These are phyloP conservation scores for Tetragnatha montana DNA, from an alignment of 2,888 invertebrate genomes.

Conservation along the genomic window DNA sequence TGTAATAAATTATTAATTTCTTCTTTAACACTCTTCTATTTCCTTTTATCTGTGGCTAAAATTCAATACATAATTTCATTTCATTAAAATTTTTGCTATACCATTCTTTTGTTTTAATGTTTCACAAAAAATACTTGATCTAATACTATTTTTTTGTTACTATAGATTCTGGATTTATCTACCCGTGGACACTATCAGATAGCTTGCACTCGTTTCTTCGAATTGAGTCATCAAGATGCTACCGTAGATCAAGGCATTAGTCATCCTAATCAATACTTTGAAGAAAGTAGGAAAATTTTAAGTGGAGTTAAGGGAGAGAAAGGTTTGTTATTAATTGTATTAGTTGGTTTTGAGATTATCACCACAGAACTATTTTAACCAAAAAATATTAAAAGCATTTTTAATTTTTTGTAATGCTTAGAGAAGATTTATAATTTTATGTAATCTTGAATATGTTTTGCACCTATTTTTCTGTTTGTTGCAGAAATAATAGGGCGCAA, in stretches of 20 bases:
- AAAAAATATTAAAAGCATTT: not conserved
- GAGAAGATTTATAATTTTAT: not conserved
- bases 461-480: too few species aligned
- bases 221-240: conserved; percentile 76
- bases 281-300: conserved; percentile 82
- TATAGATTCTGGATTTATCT: conserved; percentile 79
- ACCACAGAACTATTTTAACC: too few species aligned
- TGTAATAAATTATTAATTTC: too few species aligned
- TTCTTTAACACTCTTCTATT: too few species aligned
- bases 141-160: conserved; percentile 4
- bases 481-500: too few species aligned
- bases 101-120: too few species aligned
- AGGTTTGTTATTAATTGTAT: conserved; percentile 19
- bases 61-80: not conserved
- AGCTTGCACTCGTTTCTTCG: conserved; percentile 90
- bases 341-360: not conserved
- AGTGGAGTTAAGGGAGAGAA: conserved; percentile 49
- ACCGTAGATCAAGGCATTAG: conserved; percentile 82
- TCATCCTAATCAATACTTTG: conserved; percentile 95
- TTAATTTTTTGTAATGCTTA: not conserved
- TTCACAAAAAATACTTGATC: not conserved
- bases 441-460: not conserved
- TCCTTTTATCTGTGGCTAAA: too few species aligned
- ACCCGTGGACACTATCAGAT: conserved; percentile 89
- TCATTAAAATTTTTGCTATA: conserved; percentile 37